Conservation (phyloP, 1,140 invertebrate genomes). For the Aporrectodea caliginosa region DNA sequence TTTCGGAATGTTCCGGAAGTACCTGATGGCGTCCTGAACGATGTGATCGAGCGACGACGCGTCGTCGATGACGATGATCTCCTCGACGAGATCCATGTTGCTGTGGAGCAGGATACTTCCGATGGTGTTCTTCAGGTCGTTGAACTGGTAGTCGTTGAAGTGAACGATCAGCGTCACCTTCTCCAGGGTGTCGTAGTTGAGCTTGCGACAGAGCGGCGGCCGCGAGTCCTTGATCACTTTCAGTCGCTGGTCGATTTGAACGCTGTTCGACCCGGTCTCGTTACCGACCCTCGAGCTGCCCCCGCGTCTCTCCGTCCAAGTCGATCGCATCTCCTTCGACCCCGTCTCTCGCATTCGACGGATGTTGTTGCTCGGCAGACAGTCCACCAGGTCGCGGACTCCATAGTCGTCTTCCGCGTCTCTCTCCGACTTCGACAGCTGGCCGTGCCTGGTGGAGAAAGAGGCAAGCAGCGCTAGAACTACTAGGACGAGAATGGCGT, state of each 20-base stretch:
- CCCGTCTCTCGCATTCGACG: not conserved
- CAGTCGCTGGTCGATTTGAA: not conserved
- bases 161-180: slow-evolving; percentile 17
- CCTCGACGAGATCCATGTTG: slow-evolving; percentile 13
- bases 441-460: not conserved
- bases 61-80: slow-evolving; percentile 34
- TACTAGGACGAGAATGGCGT: not conserved
- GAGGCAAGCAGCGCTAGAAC: not conserved
- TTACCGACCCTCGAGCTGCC: not conserved
- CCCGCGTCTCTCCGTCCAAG: not conserved
- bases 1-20: slow-evolving; percentile 1
- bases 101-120: slow-evolving; percentile 16
- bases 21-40: slow-evolving; percentile 12
- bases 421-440: not conserved
- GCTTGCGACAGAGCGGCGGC: not conserved
- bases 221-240: not conserved
- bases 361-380: not conserved
- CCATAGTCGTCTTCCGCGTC: not conserved
- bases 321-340: not conserved
- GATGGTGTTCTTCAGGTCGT: slow-evolving; percentile 33
- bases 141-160: slow-evolving; percentile 32
- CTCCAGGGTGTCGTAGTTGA: not conserved
- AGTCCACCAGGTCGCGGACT: not conserved
- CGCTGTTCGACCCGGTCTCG: not conserved
- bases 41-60: slow-evolving; percentile 27